phyloP scores from a whole-genome alignment of 2,888 invertebrate species.

The Parnassius mnemosyne region DNA sequence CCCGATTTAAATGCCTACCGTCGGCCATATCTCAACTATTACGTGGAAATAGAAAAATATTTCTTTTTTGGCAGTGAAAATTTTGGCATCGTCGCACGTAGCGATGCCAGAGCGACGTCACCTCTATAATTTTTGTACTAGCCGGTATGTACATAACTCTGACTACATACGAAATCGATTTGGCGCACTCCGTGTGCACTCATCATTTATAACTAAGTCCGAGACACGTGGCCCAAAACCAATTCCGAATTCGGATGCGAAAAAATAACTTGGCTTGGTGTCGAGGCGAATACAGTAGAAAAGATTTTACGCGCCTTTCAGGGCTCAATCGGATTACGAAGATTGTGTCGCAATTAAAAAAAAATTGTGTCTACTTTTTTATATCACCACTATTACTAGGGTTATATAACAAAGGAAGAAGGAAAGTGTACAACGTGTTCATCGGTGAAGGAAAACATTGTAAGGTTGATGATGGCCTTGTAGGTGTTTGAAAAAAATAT shows the following conservation, averaged over 20 bases:
- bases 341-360: not conserved
- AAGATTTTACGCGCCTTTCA: not conserved
- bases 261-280: conserved; percentile 8
- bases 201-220: conserved; percentile 21
- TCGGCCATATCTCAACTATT: conserved; percentile 22
- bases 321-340: not conserved
- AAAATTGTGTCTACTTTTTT: too few species aligned
- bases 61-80: conserved; percentile 21
- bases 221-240: conserved; percentile 14
- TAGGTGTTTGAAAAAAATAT: too few species aligned
- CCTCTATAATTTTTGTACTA: conserved; percentile 16
- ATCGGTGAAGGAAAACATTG: too few species aligned
- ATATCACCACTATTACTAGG: too few species aligned
- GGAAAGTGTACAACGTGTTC: too few species aligned
- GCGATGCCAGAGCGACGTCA: conserved; percentile 17
- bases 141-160: conserved; percentile 13
- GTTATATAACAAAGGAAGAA: too few species aligned
- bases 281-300: not conserved
- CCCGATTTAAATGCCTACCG: conserved; percentile 13
- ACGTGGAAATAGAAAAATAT: conserved; percentile 23
- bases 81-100: conserved; percentile 19
- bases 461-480: too few species aligned
- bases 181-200: conserved; percentile 21
- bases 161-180: conserved; percentile 26
- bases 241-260: conserved; percentile 5